Percentiles rank a stretch among this genome's conserved stretches.
These are phyloP conservation scores for Rugalucina vietnamica DNA, from an alignment of 2,888 invertebrate species.

Conservation along the genomic window DNA sequence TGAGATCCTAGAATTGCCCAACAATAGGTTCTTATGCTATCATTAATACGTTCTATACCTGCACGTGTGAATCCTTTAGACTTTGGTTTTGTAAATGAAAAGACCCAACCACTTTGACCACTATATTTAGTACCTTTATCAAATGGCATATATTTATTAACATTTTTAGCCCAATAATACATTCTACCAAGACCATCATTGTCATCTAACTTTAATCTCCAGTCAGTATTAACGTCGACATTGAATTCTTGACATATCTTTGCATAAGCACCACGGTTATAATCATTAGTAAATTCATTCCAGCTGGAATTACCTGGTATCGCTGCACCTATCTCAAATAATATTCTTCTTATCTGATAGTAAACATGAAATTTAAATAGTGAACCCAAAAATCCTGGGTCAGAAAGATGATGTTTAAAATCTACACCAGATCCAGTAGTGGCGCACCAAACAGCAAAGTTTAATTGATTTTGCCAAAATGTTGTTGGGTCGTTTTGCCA, in stretches of 20 bases:
- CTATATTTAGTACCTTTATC: not conserved
- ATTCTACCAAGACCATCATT: not conserved
- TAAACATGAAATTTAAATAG: slow-evolving; percentile 36
- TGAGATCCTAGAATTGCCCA: slow-evolving; percentile 43
- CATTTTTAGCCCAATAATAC: not conserved
- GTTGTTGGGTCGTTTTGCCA: slow-evolving; percentile 25
- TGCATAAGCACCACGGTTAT: slow-evolving; percentile 34
- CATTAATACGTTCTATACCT: slow-evolving; percentile 39
- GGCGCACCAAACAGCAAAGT: slow-evolving; percentile 39
- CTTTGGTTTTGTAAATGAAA: slow-evolving; percentile 24
- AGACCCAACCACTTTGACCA: not conserved
- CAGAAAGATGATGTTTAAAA: slow-evolving; percentile 18
- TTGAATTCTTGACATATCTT: slow-evolving; percentile 32
- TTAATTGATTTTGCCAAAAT: slow-evolving; percentile 45
- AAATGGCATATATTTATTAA: not conserved
- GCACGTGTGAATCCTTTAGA: slow-evolving; percentile 38
- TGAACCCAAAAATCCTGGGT: slow-evolving; percentile 4
- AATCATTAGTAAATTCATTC: slow-evolving; percentile 34
- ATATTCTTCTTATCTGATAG: slow-evolving; percentile 35
- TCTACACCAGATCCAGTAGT: slow-evolving; percentile 51
- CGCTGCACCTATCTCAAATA: slow-evolving; percentile 22
- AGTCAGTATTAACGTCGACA: slow-evolving; percentile 31
- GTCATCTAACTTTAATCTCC: slow-evolving; percentile 23
- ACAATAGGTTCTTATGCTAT: slow-evolving; percentile 25
- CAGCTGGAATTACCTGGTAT: slow-evolving; percentile 31